A percentile compares a stretch with the other conserved stretches of the same genome.
These are phyloP conservation scores for Pyrocoelia pectoralis DNA, from an alignment of 2,888 invertebrate species.

Conservation along the genomic window DNA sequence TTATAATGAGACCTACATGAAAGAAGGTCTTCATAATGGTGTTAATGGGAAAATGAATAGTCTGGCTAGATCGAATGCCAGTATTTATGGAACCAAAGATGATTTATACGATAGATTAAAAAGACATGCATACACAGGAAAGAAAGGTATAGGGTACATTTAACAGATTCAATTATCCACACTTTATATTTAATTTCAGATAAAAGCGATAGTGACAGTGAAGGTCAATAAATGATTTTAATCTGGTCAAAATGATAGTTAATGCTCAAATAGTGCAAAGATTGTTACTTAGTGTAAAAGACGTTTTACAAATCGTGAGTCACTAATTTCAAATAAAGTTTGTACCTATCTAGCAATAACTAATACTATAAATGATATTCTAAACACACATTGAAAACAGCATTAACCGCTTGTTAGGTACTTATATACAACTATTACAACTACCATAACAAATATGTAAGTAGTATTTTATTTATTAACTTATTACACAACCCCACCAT, in stretches of 20 bases:
- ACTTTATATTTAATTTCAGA: slow-evolving; percentile 66
- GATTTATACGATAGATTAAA: slow-evolving; percentile 95
- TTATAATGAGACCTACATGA: slow-evolving; percentile 96
- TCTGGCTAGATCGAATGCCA: slow-evolving; percentile 90
- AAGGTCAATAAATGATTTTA: slow-evolving; percentile 74
- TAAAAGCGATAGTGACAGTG: slow-evolving; percentile 94
- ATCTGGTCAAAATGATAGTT: slow-evolving; percentile 36
- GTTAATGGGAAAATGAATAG: slow-evolving; percentile 90
- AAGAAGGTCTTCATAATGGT: slow-evolving; percentile 88
- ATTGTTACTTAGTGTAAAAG: slow-evolving; percentile 14
- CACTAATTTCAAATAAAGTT: background rate
- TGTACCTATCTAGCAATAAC: no score
- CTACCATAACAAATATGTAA: no score
- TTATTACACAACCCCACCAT: background rate
- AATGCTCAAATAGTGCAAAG: slow-evolving; percentile 36
- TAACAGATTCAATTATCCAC: no score
- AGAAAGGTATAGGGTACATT: slow-evolving; percentile 93
- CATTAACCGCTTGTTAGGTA: no score
- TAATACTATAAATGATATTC: no score
- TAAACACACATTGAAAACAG: no score
- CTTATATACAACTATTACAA: no score
- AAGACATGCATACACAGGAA: slow-evolving; percentile 92
- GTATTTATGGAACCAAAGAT: slow-evolving; percentile 94
- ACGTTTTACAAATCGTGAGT: background rate
- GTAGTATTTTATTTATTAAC: slow-evolving; percentile 6